A percentile compares a stretch with the other conserved stretches of the same genome.
These are phyloP conservation scores for Dicentrarchus labrax DNA, from an alignment of 2,113 vertebrate species.

Conservation along the genomic window DNA sequence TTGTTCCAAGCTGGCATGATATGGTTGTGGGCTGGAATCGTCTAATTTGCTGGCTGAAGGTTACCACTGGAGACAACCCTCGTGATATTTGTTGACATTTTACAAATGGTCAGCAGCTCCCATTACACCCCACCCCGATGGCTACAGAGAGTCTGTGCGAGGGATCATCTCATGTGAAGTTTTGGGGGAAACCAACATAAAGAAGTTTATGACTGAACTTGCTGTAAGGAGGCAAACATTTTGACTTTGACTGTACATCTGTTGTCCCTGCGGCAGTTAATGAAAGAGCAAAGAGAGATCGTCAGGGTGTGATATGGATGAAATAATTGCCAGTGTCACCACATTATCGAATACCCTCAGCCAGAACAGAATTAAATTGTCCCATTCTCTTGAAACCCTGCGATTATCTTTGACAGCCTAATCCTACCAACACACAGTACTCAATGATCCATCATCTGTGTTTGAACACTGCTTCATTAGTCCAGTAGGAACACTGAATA, in stretches of 20 bases:
- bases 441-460: conserved; percentile 70
- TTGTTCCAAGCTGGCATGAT: conserved; percentile 36
- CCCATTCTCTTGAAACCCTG: conserved; percentile 51
- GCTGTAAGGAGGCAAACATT: background rate
- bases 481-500: conserved; percentile 34
- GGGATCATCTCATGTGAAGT: background rate
- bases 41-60: conserved; percentile 64
- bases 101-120: conserved; percentile 50
- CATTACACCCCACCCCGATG: background rate
- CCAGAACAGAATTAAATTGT: conserved; percentile 63
- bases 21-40: conserved; percentile 19
- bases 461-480: conserved; percentile 71
- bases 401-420: conserved; percentile 70
- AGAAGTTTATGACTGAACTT: background rate
- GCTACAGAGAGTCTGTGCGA: background rate
- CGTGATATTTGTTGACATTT: conserved; percentile 79
- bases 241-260: conserved; percentile 18
- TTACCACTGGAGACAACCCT: conserved; percentile 62
- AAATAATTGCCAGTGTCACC: conserved; percentile 58
- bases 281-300: conserved; percentile 46
- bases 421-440: conserved; percentile 53
- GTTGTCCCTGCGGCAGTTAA: conserved; percentile 29
- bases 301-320: conserved; percentile 21
- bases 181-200: conserved; percentile 8
- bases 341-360: conserved; percentile 47